phyloP scores from a whole-genome alignment of 92 coral and sea anemone genomes.

The Bergia sp. region DNA sequence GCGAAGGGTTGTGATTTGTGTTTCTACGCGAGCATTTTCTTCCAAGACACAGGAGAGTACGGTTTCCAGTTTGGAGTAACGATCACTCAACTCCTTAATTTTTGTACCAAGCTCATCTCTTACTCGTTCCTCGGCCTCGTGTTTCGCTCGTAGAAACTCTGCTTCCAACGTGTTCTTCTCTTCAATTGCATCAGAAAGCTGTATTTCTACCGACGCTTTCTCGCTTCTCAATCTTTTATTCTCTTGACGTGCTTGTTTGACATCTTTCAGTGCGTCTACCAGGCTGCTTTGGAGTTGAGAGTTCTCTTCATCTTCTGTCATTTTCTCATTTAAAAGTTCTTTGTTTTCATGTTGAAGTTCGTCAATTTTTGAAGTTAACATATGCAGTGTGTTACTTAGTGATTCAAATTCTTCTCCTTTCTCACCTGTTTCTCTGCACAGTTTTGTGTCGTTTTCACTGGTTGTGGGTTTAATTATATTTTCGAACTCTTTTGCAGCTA shows the following conservation, averaged over 20 bases:
- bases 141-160: conserved; percentile 60
- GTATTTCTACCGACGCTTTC: conserved; percentile 77
- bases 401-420: conserved; percentile 38
- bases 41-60: conserved; percentile 74
- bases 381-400: conserved; percentile 32
- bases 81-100: conserved; percentile 52
- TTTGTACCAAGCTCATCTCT: conserved; percentile 44
- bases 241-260: conserved; percentile 47
- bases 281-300: conserved; percentile 51
- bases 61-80: conserved; percentile 74
- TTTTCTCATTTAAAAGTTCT: conserved; percentile 48
- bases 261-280: conserved; percentile 38
- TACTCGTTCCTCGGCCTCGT: conserved; percentile 34
- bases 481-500: background rate
- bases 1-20: conserved; percentile 65
- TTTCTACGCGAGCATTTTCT: conserved; percentile 71
- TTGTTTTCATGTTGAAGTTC: conserved; percentile 54
- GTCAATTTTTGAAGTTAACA: conserved; percentile 34
- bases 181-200: conserved; percentile 82
- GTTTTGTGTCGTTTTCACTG: background rate
- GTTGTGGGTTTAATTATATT: background rate
- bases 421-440: conserved; percentile 3
- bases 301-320: conserved; percentile 50
- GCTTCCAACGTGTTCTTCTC: conserved; percentile 65
- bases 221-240: conserved; percentile 53